Evolutionary conservation across 2,888 invertebrate genomes (phyloP), one percentile per base, ranked within the genome.

Genomic region (Tetheella fluctuosa): DNA sequence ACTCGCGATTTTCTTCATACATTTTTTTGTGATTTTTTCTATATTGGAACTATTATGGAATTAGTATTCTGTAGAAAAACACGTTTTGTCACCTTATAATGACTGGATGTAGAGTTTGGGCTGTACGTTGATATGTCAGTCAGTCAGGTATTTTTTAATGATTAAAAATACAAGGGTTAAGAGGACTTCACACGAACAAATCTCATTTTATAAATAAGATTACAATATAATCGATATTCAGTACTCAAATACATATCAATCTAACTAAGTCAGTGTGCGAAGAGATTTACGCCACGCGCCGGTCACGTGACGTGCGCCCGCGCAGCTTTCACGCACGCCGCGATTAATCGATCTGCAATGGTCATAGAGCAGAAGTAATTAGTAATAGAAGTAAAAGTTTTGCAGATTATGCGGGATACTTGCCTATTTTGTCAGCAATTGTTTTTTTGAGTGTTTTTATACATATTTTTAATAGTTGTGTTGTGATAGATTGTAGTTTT

Each of bases 191-290:
- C 30, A 30, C 17, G 25, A 17, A 7, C 28, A 30, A 54, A 54
- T 28, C 25, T 17, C 17, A 30, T 30, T 54, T 25, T 30, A 61
- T 63, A 70, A 77, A 74, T 68, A 71, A 66, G 80, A 77, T 76
- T 71, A 74, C 69, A 68, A 65, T 64, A 69, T 80, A 72, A 77
- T 73, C 74, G 80, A 83, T 79, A 80, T 75, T 71, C 67, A 71
- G 71, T 71, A 79, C 77, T 84, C 76, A 81, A 75, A 77, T 71
- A 64, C 65, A 72, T 80, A 86, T 86, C 81, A 81, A 84, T 86
- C 83, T 76, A 64, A 66, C 64, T 68, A 66, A 69, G 71, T 75
- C 71, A 64, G 62, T 64, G 64, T 64, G 55, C 54, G 59, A 64
- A 58, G 67, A 65, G 72, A 68, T 62, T 65, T 62, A 64, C 59